Conservation (phyloP, 2,888 invertebrate species). For the Strigamia maritima region DNA sequence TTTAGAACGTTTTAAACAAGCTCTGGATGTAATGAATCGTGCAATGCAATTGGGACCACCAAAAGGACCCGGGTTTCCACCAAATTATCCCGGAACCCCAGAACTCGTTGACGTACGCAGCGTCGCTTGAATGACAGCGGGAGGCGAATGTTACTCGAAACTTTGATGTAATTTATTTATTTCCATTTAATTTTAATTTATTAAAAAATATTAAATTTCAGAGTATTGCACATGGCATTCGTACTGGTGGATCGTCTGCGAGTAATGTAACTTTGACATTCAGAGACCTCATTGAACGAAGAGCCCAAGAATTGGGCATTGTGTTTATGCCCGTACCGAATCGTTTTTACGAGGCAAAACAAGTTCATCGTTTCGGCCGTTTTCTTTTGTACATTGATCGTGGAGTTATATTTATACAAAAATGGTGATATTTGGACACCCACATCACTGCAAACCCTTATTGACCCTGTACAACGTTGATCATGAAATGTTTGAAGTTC, state of each 20-base stretch:
- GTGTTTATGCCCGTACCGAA: slow-evolving; percentile 85
- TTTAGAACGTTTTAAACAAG: slow-evolving; percentile 78
- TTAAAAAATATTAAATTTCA: too few species aligned
- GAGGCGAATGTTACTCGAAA: slow-evolving; percentile 50
- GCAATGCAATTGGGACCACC: slow-evolving; percentile 59
- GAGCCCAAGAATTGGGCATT: slow-evolving; percentile 74
- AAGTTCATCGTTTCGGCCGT: slow-evolving; percentile 76
- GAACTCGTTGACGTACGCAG: slow-evolving; percentile 65
- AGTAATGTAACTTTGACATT: slow-evolving; percentile 48
- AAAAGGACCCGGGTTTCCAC: slow-evolving; percentile 36
- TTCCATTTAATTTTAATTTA: not conserved
- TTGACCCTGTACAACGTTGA: not conserved
- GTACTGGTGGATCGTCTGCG: slow-evolving; percentile 35
- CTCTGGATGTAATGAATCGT: slow-evolving; percentile 88
- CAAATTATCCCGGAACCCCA: slow-evolving; percentile 60
- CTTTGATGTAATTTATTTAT: slow-evolving; percentile 41
- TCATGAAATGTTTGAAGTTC: too few species aligned
- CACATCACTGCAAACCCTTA: not conserved
- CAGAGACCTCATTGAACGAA: slow-evolving; percentile 55
- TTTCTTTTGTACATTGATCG: not conserved
- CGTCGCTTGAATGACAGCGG: slow-evolving; percentile 58
- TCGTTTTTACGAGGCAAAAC: slow-evolving; percentile 77
- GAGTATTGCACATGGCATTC: slow-evolving; percentile 16
- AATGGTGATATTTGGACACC: not conserved
- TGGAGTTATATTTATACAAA: not conserved